phyloP scores from a whole-genome alignment of 1,140 invertebrate genomes.

The Drosophila funebris region DNA sequence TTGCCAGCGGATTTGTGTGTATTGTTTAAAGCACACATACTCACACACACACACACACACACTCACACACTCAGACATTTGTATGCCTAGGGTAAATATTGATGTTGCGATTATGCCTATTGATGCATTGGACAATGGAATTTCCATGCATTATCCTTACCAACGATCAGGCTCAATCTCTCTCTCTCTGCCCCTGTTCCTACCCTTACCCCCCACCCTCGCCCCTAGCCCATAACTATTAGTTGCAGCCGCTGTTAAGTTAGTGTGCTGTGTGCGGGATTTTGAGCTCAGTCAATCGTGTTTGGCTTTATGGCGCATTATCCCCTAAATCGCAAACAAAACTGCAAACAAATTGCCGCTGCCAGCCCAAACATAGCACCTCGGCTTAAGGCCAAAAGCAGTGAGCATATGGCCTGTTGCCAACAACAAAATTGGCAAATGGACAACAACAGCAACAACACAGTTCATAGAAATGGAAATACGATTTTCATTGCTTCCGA shows the following conservation, averaged over 20 bases:
- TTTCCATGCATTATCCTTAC: conserved; percentile 62
- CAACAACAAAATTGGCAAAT: conserved; percentile 4
- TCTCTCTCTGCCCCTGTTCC: conserved; percentile 1
- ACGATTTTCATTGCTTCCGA: conserved; percentile 13
- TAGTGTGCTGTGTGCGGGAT: no score
- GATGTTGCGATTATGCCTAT: conserved; percentile 75
- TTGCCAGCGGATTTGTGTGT: conserved; percentile 57
- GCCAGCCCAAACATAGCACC: conserved; percentile 32
- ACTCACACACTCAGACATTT: background rate
- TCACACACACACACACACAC: background rate
- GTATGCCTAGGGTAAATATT: conserved; percentile 64
- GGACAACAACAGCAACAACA: conserved; percentile 21
- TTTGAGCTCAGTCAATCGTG: conserved; percentile 70
- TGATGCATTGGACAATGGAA: conserved; percentile 73
- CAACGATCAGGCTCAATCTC: conserved; percentile 42
- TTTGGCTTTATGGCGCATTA: conserved; percentile 80
- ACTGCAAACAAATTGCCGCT: conserved; percentile 75
- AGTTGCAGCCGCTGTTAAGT: conserved; percentile 51
- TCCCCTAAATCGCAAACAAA: conserved; percentile 81
- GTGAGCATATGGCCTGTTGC: background rate
- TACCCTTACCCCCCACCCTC: background rate
- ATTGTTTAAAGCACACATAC: conserved; percentile 52
- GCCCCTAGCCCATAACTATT: conserved; percentile 32
- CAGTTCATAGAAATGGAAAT: conserved; percentile 25
- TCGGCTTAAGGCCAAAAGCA: conserved; percentile 29